These are phyloP conservation scores for Adelphocoris suturalis DNA, from an alignment of 2,888 invertebrate genomes.

Conservation along the genomic window DNA sequence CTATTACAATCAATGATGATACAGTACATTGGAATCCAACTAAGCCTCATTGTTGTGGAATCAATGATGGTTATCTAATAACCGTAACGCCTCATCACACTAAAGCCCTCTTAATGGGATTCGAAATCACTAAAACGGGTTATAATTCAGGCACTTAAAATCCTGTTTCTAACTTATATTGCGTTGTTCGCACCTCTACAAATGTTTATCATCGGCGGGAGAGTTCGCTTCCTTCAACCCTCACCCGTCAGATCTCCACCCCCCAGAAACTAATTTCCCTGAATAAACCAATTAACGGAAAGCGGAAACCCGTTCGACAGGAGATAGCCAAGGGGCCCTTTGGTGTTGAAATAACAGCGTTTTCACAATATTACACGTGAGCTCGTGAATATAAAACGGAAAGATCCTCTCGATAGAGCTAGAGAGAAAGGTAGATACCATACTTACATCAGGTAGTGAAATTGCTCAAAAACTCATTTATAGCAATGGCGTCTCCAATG, in stretches of 20 bases:
- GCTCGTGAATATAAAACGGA: conserved; percentile 25
- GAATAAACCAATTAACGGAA: conserved; percentile 55
- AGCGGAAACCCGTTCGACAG: conserved; percentile 39
- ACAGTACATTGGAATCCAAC: too few species aligned
- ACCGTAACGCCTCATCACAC: too few species aligned
- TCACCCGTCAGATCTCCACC: background rate
- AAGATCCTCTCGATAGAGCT: background rate
- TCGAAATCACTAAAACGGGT: too few species aligned
- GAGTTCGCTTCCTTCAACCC: background rate
- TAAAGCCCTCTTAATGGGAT: too few species aligned
- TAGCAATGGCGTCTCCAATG: too few species aligned
- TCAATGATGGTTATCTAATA: too few species aligned
- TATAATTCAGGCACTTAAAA: too few species aligned
- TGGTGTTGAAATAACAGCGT: conserved; percentile 42
- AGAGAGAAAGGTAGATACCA: background rate
- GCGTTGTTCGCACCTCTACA: background rate
- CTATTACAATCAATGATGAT: too few species aligned
- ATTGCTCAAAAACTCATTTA: too few species aligned
- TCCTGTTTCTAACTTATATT: too few species aligned
- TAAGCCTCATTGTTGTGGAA: too few species aligned
- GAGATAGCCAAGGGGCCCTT: conserved; percentile 44
- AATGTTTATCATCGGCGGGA: background rate
- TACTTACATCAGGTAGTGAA: background rate
- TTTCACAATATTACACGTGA: conserved; percentile 37
- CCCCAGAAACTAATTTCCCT: conserved; percentile 53